A percentile compares a stretch with the other conserved stretches of the same genome.
Evolutionary conservation across 2,888 invertebrate genomes (phyloP).

Genomic region (Aphodius granarius): DNA sequence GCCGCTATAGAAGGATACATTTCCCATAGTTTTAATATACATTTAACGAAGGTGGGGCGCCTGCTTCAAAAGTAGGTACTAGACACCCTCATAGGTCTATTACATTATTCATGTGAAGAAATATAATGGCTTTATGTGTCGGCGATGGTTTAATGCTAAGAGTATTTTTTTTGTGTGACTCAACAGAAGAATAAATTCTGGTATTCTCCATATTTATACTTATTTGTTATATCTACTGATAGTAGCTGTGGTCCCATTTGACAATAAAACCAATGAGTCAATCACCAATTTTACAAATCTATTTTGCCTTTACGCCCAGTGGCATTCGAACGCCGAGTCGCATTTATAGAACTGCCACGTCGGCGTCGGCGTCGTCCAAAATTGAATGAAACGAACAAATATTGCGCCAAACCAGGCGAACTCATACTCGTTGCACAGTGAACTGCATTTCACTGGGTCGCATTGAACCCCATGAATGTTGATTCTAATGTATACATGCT

Average conservation of each 20-base stretch:
- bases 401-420: not conserved
- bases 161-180: not conserved
- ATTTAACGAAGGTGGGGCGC: not conserved
- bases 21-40: not conserved
- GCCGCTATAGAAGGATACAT: constrained; percentile 13
- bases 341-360: not conserved
- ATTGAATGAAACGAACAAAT: not conserved
- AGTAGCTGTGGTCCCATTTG: not conserved
- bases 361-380: not conserved
- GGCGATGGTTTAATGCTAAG: not conserved
- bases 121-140: not conserved
- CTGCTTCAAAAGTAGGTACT: not conserved
- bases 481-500: not conserved
- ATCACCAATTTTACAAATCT: not conserved
- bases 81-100: not conserved
- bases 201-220: too few relatives aligned
- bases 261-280: not conserved
- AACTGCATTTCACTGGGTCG: not conserved
- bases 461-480: not conserved
- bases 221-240: not conserved
- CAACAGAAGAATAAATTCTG: too few relatives aligned
- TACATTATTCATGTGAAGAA: not conserved
- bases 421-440: not conserved
- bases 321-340: not conserved
- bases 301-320: not conserved